These are phyloP conservation scores for Dryobota labecula DNA, from an alignment of 2,888 invertebrate species.

Conservation along the genomic window DNA sequence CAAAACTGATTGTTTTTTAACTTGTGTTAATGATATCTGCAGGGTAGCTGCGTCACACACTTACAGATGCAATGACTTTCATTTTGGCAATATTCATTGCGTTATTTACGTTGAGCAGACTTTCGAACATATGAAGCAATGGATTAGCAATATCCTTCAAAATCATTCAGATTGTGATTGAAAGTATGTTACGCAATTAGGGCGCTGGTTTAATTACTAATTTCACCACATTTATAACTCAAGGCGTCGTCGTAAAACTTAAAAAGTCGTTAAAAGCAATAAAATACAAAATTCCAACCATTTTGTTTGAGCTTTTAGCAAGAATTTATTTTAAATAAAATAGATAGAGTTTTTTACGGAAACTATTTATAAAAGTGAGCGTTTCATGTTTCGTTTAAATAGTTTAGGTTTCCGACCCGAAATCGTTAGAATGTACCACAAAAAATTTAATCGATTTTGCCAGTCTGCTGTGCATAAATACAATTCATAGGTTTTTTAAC, in stretches of 20 bases:
- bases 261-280: conserved; percentile 19
- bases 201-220: neutral
- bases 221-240: conserved; percentile 6
- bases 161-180: too few species aligned
- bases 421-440: conserved; percentile 71
- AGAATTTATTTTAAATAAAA: conserved; percentile 29
- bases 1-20: neutral
- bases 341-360: conserved; percentile 32
- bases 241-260: conserved; percentile 5
- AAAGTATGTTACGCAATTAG: too few species aligned
- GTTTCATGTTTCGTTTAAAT: conserved; percentile 71
- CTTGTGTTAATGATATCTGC: conserved; percentile 4
- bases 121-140: too few species aligned
- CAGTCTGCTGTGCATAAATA: conserved; percentile 67
- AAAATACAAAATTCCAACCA: conserved; percentile 15
- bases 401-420: conserved; percentile 77
- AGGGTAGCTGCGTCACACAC: too few species aligned
- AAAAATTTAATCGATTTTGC: conserved; percentile 76
- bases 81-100: too few species aligned
- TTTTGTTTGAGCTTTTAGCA: conserved; percentile 7
- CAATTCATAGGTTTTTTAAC: conserved; percentile 27
- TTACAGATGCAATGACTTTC: too few species aligned
- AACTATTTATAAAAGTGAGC: conserved; percentile 57
- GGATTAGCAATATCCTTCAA: too few species aligned
- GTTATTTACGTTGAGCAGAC: too few species aligned